A percentile compares a stretch with the other conserved stretches of the same genome.
Conservation (phyloP, 2,113 vertebrate species). For the Lepidiolamprologus cunningtoni region DNA sequence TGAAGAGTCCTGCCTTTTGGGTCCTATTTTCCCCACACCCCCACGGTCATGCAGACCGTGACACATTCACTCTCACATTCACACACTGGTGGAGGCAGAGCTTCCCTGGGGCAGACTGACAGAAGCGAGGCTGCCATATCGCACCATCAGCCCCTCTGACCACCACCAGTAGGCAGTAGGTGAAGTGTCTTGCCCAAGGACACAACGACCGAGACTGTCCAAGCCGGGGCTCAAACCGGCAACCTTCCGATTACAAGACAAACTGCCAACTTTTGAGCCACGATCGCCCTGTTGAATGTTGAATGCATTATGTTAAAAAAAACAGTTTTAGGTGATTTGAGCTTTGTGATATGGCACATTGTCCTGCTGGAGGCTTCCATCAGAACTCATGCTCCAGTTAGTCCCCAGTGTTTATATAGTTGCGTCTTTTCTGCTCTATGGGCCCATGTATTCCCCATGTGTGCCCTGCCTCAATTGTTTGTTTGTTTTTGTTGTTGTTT, state of each 20-base stretch:
- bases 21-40: too few relatives aligned
- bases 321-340: not conserved
- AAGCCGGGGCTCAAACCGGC: accelerated
- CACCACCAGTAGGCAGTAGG: accelerated
- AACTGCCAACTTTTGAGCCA: not conserved
- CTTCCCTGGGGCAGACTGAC: not conserved
- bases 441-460: not conserved
- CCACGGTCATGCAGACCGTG: not conserved
- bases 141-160: accelerated
- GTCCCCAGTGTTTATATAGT: not conserved
- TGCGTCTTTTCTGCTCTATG: not conserved
- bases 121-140: not conserved
- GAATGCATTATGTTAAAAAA: not conserved
- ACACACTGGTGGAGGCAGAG: not conserved
- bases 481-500: not conserved
- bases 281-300: not conserved
- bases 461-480: not conserved
- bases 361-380: not conserved
- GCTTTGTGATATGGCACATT: not conserved
- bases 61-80: not conserved
- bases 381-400: not conserved
- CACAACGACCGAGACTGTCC: not conserved
- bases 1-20: not conserved
- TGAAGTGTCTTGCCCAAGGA: not conserved
- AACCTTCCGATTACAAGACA: not conserved